phyloP scores from a whole-genome alignment of 2,113 vertebrate genomes.

The Chitala chitala region DNA sequence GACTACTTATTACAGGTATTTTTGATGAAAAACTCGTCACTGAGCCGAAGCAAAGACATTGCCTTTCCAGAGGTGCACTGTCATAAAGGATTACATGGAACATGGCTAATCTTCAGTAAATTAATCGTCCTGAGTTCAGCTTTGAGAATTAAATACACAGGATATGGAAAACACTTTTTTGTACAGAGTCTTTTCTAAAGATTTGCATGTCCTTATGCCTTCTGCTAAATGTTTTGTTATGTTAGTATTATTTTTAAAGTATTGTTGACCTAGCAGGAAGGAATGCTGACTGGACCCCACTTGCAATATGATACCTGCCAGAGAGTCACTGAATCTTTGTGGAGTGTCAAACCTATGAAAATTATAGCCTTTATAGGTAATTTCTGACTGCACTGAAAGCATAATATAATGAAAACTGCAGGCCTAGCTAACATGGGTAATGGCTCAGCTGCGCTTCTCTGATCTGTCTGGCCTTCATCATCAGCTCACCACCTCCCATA shows the following conservation, averaged over 20 bases:
- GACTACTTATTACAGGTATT: not conserved
- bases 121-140: slow-evolving; percentile 27
- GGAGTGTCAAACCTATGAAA: too few relatives aligned
- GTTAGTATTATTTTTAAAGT: not conserved
- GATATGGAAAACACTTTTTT: not conserved
- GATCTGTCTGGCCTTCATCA: too few relatives aligned
- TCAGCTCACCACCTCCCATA: too few relatives aligned
- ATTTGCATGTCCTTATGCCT: not conserved
- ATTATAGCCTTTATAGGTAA: too few relatives aligned
- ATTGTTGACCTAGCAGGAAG: not conserved
- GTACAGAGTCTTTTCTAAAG: not conserved
- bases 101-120: slow-evolving; percentile 39
- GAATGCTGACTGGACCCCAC: too few relatives aligned
- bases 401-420: too few relatives aligned
- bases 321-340: too few relatives aligned
- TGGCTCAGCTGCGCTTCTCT: too few relatives aligned
- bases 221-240: not conserved
- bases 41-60: not conserved
- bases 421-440: too few relatives aligned
- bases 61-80: slow-evolving; percentile 16
- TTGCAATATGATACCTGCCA: too few relatives aligned
- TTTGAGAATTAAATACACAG: not conserved
- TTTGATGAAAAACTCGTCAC: not conserved
- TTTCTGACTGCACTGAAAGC: too few relatives aligned
- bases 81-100: slow-evolving; percentile 35